Evolutionary conservation across 2,797 vertebrate species (phyloP), one percentile per base, ranked within the genome.

Genomic region (Phrynocephalus forsythii): DNA sequence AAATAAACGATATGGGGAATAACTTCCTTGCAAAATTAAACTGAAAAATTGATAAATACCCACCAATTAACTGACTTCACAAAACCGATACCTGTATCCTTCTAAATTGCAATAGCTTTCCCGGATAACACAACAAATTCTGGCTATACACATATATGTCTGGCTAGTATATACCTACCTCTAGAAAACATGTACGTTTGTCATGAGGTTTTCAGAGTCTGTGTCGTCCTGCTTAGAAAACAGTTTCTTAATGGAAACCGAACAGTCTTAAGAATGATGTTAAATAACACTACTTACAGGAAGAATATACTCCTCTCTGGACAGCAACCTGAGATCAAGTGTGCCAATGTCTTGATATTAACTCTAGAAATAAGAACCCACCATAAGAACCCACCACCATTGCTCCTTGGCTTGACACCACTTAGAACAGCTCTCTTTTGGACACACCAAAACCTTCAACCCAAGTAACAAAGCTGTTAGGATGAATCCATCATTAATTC

Each of bases 161-260:
- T 94, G 92, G 95, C 92, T 94, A 84, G 90, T 90, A 89, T 86
- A 91, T 89, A 82, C 87, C 79, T 90, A 9, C 18, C 83, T 44
- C 10, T 68, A 84, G 86, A 93, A 83, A 89, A 67, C 67, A 7
- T 30, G 30, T 50, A 18, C 69, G 83, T 89, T 95, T 95, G 93
- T 89, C 79, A 90, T 79, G 90, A 86, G 82, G 85, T 86, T 91
- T 91, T 87, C 89, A 91, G 85, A 90, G 76, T 86, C 80, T 91
- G 87, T 75, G 88, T 82, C 87, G 92, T 85, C 91, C 90, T 73
- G 81, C 81, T 75, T 76, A 86, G 83, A 87, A 92, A 94, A 93
- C 83, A 94, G 92, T 79, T 92, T n/a, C 10, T 66, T 94, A 95
- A 95, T 93, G 91, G 5, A 84, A 89, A 91, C 88, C 92, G 6